phyloP scores from a whole-genome alignment of 2,888 invertebrate genomes.

The Ganaspis brasiliensis region DNA sequence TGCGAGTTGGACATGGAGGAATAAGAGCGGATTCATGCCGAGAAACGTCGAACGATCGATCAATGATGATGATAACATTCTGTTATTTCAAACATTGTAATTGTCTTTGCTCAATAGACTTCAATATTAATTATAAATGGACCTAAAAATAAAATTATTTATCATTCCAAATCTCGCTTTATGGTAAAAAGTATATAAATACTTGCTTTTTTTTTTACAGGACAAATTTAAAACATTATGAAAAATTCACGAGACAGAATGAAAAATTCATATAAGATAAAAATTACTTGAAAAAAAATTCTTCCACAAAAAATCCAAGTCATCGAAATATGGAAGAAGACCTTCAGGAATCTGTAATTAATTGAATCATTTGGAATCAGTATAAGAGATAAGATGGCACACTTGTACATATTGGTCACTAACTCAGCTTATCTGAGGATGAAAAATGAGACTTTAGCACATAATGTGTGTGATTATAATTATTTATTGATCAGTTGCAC shows the following conservation, averaged over 20 bases:
- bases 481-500: slow-evolving; percentile 6
- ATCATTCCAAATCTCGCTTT: too few relatives aligned
- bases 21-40: slow-evolving; percentile 45
- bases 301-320: neutral
- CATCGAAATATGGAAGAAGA: slow-evolving; percentile 42
- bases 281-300: slow-evolving; percentile 3
- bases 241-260: too few relatives aligned
- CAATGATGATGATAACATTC: slow-evolving; percentile 30
- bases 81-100: slow-evolving; percentile 7
- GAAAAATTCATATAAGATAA: neutral
- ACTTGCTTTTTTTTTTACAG: neutral
- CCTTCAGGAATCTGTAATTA: slow-evolving; percentile 42
- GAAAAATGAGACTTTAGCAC: slow-evolving; percentile 55
- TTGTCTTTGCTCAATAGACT: slow-evolving; percentile 31
- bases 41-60: slow-evolving; percentile 38
- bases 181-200: too few relatives aligned
- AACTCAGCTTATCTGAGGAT: slow-evolving; percentile 54
- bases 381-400: slow-evolving; percentile 54
- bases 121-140: slow-evolving; percentile 16
- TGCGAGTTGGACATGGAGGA: slow-evolving; percentile 55
- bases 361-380: slow-evolving; percentile 50
- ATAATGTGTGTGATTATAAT: neutral
- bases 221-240: too few relatives aligned
- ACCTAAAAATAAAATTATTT: neutral
- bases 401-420: slow-evolving; percentile 50